A percentile compares a stretch with the other conserved stretches of the same genome.
Evolutionary conservation across 2,797 vertebrate genomes (phyloP).

Genomic region (Pangasius mekongensis): DNA sequence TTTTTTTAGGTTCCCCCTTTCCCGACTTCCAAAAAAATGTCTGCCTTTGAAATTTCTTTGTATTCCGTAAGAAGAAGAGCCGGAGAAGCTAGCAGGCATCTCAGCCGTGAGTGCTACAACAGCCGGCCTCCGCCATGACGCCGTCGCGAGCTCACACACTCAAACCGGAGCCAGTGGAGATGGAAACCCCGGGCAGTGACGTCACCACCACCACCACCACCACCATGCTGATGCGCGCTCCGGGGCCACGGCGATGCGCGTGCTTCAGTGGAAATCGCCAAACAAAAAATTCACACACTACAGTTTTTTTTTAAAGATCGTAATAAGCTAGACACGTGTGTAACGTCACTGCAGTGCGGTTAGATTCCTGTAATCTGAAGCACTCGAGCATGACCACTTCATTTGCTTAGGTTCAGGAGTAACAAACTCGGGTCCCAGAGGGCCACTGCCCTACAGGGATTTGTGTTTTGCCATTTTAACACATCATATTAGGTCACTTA

Average conservation of each 20-base stretch:
- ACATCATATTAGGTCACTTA: too few species aligned
- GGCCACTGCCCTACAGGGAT: not conserved
- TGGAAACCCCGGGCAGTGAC: constrained; percentile 83
- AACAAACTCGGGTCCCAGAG: not conserved
- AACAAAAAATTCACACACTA: not conserved
- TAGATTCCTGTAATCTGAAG: not conserved
- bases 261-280: not conserved
- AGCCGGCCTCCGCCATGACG: constrained; percentile 84
- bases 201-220: constrained; percentile 63
- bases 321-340: not conserved
- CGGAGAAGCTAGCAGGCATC: constrained; percentile 66
- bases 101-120: constrained; percentile 74
- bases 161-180: constrained; percentile 61
- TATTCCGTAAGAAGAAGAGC: constrained; percentile 55
- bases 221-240: not conserved
- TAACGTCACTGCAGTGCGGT: not conserved
- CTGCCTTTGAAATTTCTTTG: constrained; percentile 47
- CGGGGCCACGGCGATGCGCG: not conserved
- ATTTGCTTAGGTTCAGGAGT: not conserved
- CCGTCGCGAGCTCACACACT: constrained; percentile 66
- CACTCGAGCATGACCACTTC: not conserved
- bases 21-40: constrained; percentile 27
- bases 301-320: too few species aligned
- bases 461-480: not conserved
- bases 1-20: constrained; percentile 18